Evolutionary conservation across 92 coral and sea anemone species (phyloP).

Genomic region (Porites evermanni): DNA sequence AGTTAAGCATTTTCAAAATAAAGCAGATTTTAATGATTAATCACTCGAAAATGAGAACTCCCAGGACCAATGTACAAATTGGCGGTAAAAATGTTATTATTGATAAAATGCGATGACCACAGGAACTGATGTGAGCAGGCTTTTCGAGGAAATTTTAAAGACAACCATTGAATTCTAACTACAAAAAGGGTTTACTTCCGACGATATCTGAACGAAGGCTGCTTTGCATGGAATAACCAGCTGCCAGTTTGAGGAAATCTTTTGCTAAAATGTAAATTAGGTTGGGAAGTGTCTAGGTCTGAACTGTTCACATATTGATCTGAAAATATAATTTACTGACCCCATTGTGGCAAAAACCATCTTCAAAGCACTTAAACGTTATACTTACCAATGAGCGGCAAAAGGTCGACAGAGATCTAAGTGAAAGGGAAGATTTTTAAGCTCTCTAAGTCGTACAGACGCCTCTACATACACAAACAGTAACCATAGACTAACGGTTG

Average conservation of each 20-base stretch:
- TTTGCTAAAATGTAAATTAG: constrained; percentile 41
- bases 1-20: constrained; percentile 5
- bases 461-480: constrained; percentile 98
- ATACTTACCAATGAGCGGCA: constrained; percentile 98
- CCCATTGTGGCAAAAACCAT: not conserved
- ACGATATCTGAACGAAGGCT: constrained; percentile 19
- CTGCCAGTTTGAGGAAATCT: constrained; percentile 23
- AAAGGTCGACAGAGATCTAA: constrained; percentile 98
- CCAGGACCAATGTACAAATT: constrained; percentile 14
- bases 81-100: constrained; percentile 8
- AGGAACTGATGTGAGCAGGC: not conserved
- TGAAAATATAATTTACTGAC: not conserved
- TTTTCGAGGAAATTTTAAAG: not conserved
- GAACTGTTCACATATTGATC: constrained; percentile 15
- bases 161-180: not conserved
- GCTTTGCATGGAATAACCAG: constrained; percentile 46
- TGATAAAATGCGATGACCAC: not conserved
- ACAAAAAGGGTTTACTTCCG: constrained; percentile 34
- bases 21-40: constrained; percentile 34
- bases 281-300: constrained; percentile 2
- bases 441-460: constrained; percentile 93
- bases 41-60: constrained; percentile 48
- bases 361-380: not conserved
- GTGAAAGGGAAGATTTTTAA: constrained; percentile 96
- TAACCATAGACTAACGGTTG: constrained; percentile 96